Conservation (phyloP, 2,113 vertebrate genomes). For the Cervus canadensis region DNA sequence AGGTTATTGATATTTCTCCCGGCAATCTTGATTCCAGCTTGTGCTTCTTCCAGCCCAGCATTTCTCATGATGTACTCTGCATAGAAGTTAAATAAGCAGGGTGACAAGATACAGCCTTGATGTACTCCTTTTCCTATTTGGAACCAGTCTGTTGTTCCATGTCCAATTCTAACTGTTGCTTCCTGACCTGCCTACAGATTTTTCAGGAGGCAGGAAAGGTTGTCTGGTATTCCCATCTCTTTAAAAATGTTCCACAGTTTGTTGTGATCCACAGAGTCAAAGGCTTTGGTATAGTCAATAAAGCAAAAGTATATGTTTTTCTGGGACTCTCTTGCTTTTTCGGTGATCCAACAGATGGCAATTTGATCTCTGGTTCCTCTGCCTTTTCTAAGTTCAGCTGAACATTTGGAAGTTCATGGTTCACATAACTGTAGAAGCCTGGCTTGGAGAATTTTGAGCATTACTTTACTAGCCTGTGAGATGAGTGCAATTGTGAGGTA, state of each 20-base stretch:
- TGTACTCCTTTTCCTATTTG: rapidly evolving
- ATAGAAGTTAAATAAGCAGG: neutral
- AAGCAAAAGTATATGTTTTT: neutral
- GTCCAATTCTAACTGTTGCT: neutral
- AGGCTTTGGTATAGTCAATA: neutral
- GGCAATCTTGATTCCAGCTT: neutral
- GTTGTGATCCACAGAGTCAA: neutral
- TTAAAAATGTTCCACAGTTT: neutral
- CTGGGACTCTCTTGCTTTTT: neutral
- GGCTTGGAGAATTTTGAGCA: no score
- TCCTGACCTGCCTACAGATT: neutral
- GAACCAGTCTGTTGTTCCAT: neutral
- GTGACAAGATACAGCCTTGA: neutral
- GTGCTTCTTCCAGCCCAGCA: rapidly evolving
- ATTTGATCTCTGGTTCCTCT: neutral
- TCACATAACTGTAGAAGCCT: neutral
- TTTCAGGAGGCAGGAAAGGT: neutral
- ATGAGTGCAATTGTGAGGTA: no score
- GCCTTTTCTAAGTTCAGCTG: neutral
- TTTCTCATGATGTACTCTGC: neutral
- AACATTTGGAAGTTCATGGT: neutral
- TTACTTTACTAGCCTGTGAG: no score
- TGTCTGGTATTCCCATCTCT: neutral
- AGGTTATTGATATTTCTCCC: neutral
- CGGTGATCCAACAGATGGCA: rapidly evolving